A percentile compares a stretch with the other conserved stretches of the same genome.
Evolutionary conservation across 2,113 vertebrate species (phyloP).

Genomic region (Pteronura brasiliensis): DNA sequence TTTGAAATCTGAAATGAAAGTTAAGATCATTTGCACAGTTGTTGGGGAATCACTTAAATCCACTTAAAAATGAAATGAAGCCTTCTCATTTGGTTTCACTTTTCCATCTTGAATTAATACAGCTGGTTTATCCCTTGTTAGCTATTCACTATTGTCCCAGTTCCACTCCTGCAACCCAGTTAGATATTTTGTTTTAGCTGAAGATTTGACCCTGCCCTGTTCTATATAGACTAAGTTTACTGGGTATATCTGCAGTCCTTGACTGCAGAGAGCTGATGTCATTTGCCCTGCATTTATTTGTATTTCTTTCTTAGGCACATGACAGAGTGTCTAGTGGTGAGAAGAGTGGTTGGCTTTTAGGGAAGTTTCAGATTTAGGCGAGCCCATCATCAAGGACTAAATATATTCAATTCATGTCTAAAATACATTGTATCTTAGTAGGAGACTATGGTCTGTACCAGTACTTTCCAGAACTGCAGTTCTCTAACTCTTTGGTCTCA

Average conservation of each 20-base stretch:
- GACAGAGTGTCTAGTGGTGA: background rate
- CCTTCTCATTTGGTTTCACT: slow-evolving; percentile 34
- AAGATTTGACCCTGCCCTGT: background rate
- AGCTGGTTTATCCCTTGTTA: background rate
- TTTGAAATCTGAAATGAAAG: background rate
- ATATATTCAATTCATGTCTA: background rate
- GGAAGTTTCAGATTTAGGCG: background rate
- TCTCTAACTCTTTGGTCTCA: background rate
- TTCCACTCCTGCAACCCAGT: background rate
- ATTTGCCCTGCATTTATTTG: background rate
- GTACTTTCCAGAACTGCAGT: background rate
- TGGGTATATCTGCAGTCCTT: background rate
- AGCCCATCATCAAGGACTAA: background rate
- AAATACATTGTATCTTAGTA: background rate
- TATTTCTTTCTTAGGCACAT: background rate
- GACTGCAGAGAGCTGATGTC: background rate
- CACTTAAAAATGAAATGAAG: slow-evolving; percentile 12
- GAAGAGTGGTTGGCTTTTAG: background rate
- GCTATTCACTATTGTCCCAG: background rate
- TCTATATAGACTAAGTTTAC: background rate
- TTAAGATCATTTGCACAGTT: background rate
- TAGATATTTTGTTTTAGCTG: background rate
- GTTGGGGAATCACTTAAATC: background rate
- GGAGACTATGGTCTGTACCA: background rate
- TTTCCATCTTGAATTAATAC: slow-evolving; percentile 26